Base-by-base conservation (phyloP, 2,113 vertebrate species). In the Melanerpes aurifrons region DNA sequence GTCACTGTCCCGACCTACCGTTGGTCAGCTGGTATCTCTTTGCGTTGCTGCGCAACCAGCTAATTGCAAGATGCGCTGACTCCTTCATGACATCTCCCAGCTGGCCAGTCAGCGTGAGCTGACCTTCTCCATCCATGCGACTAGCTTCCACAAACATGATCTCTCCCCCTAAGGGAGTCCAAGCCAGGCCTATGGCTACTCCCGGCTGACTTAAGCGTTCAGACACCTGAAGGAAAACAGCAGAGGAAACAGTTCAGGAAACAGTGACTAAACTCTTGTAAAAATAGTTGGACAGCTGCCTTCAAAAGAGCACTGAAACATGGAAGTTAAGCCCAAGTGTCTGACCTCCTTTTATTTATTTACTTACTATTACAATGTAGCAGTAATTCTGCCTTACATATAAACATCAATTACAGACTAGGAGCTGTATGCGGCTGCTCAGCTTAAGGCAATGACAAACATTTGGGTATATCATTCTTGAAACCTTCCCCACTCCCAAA, bases 141-240 rank as follows among this genome's bases (percentile, higher is more conserved):
- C 99, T 99, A 14, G 99, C 99, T 77, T 99, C 99, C 79, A 99
- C 99, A 19, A 99, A 99, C 99, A 99, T 99, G 95, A 99, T 99
- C 97, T 99, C 99, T 16, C 99, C 99, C 0, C 99, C 99, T 31
- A 99, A 92, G 0, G 99, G 99, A 0, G 99, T 99, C 99, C 99
- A 99, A 9, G 98, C 99, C 97, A 99, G 95, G 2, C 99, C 99
- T 5, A 99, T 97, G 22, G 99, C 99, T 50, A 99, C 99, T 2
- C 99, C 99, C 0, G 99, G 99, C 82, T 99, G 98, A 11, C 96
- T 99, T 70, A 99, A 97, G 3, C 99, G 98, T 96, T 99, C 98
- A 0, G 99, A 99, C 32, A 99, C 99, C 99, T 99, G 56, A 15
- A 32, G 72, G 73, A 64, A 58, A 69, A 59, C 20, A 92, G 10